These are phyloP conservation scores for Vombatus ursinus DNA, from an alignment of 2,113 vertebrate species.

Conservation along the genomic window DNA sequence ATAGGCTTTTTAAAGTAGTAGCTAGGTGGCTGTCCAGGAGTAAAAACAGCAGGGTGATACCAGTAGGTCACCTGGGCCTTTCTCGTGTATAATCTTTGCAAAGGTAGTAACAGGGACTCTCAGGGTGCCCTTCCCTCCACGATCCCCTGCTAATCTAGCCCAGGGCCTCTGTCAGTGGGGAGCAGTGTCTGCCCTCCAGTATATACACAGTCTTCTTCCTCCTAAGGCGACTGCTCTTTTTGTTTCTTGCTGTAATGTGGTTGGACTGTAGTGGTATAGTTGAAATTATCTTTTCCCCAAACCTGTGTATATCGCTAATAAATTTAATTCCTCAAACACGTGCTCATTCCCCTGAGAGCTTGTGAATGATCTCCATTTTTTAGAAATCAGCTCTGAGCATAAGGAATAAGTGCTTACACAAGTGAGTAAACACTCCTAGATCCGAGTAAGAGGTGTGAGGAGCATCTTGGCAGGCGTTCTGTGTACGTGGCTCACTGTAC, in stretches of 20 bases:
- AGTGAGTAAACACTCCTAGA: background rate
- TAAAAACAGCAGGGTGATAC: too few relatives aligned
- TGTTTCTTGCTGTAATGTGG: background rate
- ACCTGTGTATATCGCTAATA: background rate
- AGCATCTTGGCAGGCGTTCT: too few relatives aligned
- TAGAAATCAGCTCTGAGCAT: background rate
- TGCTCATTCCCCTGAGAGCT: too few relatives aligned
- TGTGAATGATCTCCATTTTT: background rate
- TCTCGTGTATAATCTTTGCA: background rate
- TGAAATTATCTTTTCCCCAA: background rate
- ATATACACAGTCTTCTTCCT: background rate
- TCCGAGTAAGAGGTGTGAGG: background rate
- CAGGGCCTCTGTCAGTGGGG: background rate
- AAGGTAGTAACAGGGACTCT: background rate
- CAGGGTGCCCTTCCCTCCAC: background rate
- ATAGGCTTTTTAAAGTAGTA: background rate
- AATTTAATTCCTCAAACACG: background rate
- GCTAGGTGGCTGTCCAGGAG: background rate
- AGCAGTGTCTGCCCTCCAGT: background rate
- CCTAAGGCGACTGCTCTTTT: background rate
- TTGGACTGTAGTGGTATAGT: background rate
- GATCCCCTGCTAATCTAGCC: background rate
- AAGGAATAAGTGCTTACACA: background rate
- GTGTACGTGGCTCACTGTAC: too few relatives aligned
- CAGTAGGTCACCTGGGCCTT: background rate